Evolutionary conservation across 2,113 vertebrate genomes (phyloP).

Genomic region (Phalacrocorax carbo): DNA sequence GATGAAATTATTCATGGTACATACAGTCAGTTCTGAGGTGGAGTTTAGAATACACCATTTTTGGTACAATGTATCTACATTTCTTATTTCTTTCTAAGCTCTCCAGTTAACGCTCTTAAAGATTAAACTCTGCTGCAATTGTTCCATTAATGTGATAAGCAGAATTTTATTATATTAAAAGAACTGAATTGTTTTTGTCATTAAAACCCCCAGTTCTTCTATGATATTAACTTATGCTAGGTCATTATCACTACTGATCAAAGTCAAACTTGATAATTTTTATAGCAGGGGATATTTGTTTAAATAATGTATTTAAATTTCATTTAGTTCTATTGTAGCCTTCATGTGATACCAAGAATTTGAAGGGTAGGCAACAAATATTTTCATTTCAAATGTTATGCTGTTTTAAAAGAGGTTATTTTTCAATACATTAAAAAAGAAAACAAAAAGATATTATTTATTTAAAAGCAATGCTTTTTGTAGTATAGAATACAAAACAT

Average conservation of each 20-base stretch:
- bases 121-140: neutral
- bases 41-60: neutral
- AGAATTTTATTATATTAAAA: neutral
- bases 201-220: neutral
- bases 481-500: neutral
- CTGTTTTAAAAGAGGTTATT: neutral
- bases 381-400: neutral
- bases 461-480: neutral
- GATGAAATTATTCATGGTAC: neutral
- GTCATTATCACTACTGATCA: neutral
- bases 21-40: neutral
- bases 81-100: neutral
- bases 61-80: neutral
- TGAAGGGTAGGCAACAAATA: neutral
- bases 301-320: conserved; percentile 12
- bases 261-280: neutral
- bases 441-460: neutral
- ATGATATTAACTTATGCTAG: neutral
- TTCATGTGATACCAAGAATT: neutral
- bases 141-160: neutral
- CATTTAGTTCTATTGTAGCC: neutral
- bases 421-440: neutral
- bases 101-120: neutral
- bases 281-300: neutral
- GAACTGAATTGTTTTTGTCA: neutral